Conservation (phyloP, 2,888 invertebrate genomes). For the Tridacna gigas region DNA sequence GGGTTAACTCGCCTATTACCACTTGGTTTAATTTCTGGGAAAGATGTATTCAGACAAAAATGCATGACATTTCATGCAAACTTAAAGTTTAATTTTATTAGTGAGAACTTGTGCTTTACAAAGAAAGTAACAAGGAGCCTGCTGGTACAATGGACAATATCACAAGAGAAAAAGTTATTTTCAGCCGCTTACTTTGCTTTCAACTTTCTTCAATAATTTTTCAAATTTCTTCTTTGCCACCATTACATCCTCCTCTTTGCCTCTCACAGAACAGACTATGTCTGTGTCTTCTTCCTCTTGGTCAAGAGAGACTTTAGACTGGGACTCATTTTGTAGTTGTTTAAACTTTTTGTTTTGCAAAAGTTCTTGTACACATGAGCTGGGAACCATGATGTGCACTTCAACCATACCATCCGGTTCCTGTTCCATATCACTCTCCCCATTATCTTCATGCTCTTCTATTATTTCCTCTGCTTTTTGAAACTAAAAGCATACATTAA, state of each 20-base stretch:
- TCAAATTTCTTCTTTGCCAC: conserved; percentile 1
- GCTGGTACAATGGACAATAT: no score
- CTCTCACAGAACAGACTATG: background rate
- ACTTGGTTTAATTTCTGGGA: no score
- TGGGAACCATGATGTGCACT: conserved; percentile 1
- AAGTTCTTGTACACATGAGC: background rate
- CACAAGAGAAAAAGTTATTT: no score
- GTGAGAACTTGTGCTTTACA: no score
- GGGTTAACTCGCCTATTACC: background rate
- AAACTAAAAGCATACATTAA: background rate
- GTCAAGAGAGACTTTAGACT: background rate
- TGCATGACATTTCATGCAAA: no score
- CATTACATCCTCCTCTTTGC: conserved; percentile 13
- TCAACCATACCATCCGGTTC: conserved; percentile 5
- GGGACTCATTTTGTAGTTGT: background rate
- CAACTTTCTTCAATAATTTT: background rate
- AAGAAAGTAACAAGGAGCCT: no score
- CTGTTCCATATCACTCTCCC: background rate
- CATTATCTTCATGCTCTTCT: background rate
- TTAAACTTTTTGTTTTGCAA: background rate
- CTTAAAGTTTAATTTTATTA: no score
- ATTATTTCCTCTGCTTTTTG: background rate
- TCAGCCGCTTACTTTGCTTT: background rate
- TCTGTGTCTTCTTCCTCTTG: conserved; percentile 4
- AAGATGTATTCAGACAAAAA: no score